These are phyloP conservation scores for Cavia porcellus DNA, from an alignment of 2,113 vertebrate genomes.

Conservation along the genomic window DNA sequence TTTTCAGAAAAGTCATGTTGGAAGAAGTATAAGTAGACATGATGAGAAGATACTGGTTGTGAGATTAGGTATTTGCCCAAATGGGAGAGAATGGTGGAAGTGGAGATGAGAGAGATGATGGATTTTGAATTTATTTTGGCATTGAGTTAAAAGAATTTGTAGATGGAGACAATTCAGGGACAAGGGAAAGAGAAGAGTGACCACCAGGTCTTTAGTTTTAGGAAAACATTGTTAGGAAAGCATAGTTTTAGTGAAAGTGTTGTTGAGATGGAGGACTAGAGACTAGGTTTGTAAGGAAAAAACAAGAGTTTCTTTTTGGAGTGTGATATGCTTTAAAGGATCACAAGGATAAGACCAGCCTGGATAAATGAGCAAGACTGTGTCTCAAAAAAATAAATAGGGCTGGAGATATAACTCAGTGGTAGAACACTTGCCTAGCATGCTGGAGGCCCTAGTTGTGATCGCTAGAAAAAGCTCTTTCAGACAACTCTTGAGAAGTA, in stretches of 20 bases:
- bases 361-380: neutral
- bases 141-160: neutral
- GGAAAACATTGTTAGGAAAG: too few species aligned
- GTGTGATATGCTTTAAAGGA: neutral
- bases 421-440: neutral
- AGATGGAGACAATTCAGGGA: neutral
- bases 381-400: neutral
- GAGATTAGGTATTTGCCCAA: neutral
- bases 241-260: too few species aligned
- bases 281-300: neutral
- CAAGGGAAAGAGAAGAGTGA: neutral
- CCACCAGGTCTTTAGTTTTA: neutral
- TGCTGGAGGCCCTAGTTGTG: too few species aligned
- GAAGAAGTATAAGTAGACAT: neutral
- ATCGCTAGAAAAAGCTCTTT: neutral
- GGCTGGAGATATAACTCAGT: neutral
- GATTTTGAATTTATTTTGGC: neutral
- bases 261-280: neutral
- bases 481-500: neutral
- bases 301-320: neutral
- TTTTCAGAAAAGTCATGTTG: neutral
- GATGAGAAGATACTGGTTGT: neutral
- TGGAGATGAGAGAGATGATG: neutral
- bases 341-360: neutral
- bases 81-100: neutral